Evolutionary conservation across 2,888 invertebrate species (phyloP), one percentile per base, ranked within the genome.

Genomic region (Cremastinae sp.): DNA sequence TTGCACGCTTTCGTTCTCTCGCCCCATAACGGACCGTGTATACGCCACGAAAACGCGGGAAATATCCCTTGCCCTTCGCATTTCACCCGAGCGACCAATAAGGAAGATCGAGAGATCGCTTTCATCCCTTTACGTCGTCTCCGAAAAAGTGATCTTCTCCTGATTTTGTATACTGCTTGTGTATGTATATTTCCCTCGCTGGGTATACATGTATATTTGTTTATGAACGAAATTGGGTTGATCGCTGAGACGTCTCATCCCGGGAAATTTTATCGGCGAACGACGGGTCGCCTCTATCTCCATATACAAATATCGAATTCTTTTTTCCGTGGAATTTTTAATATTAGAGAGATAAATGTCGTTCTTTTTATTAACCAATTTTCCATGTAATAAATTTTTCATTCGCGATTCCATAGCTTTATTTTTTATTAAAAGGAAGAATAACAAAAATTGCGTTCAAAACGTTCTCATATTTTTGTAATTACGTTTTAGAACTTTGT

Each of bases 21-120:
- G 28, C 14, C 35, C 56, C 58, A 56, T 65, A 55, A 49, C 49
- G n/a, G n/a, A 35, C 28, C 14, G 39, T 41, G 9, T 35, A 58
- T 28, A 55, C 58, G 78, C 69, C 65, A 75, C 75, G 61, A 75
- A 79, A 79, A 74, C 59, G 58, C 75, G 49, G 58, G 18, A 41
- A 22, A 3, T 14, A 56, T 74, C 70, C 69, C 10, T 10, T 43
- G 51, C 59, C 45, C 43, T 35, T 18, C 49, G 39, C 56, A 51
- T 56, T 51, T 74, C 53, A 71, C 43, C 22, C 51, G 35, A 39
- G 28, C 61, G 55, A 37, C 20, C 22, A 5, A 18, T 45, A 65
- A 47, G 47, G 18, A 64, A 72, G 55, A 61, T 74, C 61, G 74
- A 74, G 73, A 72, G 75, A 76, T 78, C 74, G 61, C 68, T 71